phyloP scores from a whole-genome alignment of 2,113 vertebrate species.

The Rhinopomastus cyanomelas region DNA sequence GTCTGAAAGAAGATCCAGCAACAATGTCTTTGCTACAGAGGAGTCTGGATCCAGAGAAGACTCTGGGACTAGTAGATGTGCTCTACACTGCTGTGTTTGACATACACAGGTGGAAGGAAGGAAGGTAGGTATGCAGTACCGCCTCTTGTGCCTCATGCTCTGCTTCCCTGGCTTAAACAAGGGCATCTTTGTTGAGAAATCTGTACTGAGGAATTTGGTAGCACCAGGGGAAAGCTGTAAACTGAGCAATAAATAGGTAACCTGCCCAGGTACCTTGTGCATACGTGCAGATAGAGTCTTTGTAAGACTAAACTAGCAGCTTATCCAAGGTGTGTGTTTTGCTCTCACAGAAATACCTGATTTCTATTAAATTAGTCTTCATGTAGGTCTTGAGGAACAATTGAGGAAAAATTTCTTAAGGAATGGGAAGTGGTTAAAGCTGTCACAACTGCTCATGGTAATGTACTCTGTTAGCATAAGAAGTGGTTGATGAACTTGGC shows the following conservation, averaged over 20 bases:
- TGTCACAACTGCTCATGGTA: neutral
- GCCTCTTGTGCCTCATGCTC: neutral
- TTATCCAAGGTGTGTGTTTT: neutral
- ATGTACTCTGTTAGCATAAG: neutral
- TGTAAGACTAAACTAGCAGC: neutral
- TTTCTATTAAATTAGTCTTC: neutral
- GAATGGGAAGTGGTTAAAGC: neutral
- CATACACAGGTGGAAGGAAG: constrained; percentile 90
- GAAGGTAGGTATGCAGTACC: constrained; percentile 77
- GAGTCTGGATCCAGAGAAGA: constrained; percentile 96
- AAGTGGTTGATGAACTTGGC: neutral
- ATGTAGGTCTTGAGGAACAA: neutral
- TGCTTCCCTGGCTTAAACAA: neutral
- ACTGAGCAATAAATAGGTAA: neutral
- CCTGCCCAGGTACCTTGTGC: neutral
- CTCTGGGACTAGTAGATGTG: constrained; percentile 93
- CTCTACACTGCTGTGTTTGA: constrained; percentile 96
- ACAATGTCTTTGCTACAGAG: constrained; percentile 98
- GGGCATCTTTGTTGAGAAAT: neutral
- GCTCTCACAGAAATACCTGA: neutral
- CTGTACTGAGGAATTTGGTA: neutral
- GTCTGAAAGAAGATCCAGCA: constrained; percentile 97
- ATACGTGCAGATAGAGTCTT: neutral
- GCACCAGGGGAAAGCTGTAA: neutral
- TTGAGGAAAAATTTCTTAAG: neutral